Base-by-base conservation (phyloP, 2,888 invertebrate species). In the Hydriomena furcata region DNA sequence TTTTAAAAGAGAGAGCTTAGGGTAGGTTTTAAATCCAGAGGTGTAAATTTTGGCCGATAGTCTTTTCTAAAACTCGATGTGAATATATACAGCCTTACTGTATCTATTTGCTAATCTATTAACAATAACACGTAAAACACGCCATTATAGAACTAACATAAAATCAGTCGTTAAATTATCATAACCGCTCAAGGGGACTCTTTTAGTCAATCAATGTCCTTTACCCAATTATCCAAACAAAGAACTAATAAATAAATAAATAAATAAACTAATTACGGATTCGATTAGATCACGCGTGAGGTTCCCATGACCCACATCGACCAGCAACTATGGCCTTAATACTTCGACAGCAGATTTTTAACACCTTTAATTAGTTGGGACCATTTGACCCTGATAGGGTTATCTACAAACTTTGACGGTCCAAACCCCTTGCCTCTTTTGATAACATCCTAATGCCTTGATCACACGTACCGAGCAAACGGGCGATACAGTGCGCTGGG, bases 301-400 rank as follows among this genome's bases (percentile, higher is more conserved):
- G 61, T 60, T 68, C 52, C 84, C 85, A 79, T 86, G 85, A 85
- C 85, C 85, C 58, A 84, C 73, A 77, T 84, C 63, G 57, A 61
- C 61, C 70, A 71, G 65, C n/a, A n/a, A n/a, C n/a, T 63, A 63
- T 67, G 74, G 68, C 68, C 73, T 74, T 72, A 68, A 60, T 47
- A 49, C 63, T 68, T 70, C 63, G 61, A 63, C 60, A 62, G 63
- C 61, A 65, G 55, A 58, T 58, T 60, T 61, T 45, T 13, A 46
- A 24, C 45, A 23, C 40, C n/a, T n/a, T n/a, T 51, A 40, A 51
- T 25, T 30, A 28, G 27, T 34, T 38, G 27, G 12, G 20, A 7
- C 8, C 8, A 23, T 47, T 36, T 42, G 20, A 24, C 20, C 27
- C 12, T 36, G 10, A 2, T 8, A 8, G 8, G 7, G 4, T 27